Evolutionary conservation across 2,113 vertebrate genomes (phyloP).

Genomic region (Eonycteris spelaea): DNA sequence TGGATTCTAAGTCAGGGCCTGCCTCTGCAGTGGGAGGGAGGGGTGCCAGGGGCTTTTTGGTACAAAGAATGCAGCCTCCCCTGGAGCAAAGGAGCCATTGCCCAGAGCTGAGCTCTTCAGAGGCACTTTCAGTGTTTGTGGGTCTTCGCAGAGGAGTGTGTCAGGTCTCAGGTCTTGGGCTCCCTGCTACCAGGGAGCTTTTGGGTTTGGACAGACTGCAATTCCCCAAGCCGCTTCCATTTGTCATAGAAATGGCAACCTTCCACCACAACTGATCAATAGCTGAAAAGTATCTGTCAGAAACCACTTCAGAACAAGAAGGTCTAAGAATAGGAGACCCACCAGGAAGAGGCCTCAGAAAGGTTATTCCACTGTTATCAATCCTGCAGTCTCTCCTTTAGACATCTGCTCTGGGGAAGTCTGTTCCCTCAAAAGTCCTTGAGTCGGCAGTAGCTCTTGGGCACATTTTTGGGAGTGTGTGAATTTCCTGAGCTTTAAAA

Average conservation of each 20-base stretch:
- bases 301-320: slow-evolving; percentile 59
- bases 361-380: not conserved
- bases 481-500: slow-evolving; percentile 63
- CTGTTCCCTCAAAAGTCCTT: not conserved
- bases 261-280: slow-evolving; percentile 52
- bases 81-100: accelerated
- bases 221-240: slow-evolving; percentile 59
- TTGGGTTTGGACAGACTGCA: slow-evolving; percentile 46
- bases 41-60: not conserved
- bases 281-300: slow-evolving; percentile 37
- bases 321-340: not conserved
- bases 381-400: slow-evolving; percentile 55
- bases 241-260: slow-evolving; percentile 55
- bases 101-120: not conserved
- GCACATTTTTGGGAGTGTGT: slow-evolving; percentile 15
- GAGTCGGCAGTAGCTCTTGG: slow-evolving; percentile 42
- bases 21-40: not conserved
- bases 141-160: not conserved
- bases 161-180: not conserved
- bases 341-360: slow-evolving; percentile 29
- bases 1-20: not conserved
- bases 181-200: slow-evolving; percentile 15
- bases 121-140: not conserved
- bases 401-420: slow-evolving; percentile 43
- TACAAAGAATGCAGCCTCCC: not conserved